Evolutionary conservation across 2,797 vertebrate species (phyloP).

Genomic region (Periophthalmus magnuspinnatus): DNA sequence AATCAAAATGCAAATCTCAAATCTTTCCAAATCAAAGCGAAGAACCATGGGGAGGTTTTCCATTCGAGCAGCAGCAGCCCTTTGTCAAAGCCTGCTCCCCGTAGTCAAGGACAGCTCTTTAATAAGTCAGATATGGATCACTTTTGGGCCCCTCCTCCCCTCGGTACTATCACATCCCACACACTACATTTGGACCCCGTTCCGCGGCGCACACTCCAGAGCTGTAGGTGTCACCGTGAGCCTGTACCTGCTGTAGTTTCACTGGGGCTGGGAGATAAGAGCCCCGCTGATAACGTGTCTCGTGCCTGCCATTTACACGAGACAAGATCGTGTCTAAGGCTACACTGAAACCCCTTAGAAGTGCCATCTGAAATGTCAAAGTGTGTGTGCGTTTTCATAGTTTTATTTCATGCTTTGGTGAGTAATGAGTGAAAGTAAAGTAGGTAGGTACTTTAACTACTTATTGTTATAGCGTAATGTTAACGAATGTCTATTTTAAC

Average conservation of each 20-base stretch:
- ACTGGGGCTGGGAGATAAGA: constrained; percentile 68
- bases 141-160: constrained; percentile 58
- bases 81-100: constrained; percentile 56
- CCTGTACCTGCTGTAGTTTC: constrained; percentile 65
- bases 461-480: too few species aligned
- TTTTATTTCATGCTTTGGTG: neutral
- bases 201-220: constrained; percentile 56
- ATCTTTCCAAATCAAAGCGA: constrained; percentile 11
- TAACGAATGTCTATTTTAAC: too few species aligned
- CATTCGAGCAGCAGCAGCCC: constrained; percentile 45
- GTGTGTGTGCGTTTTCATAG: neutral
- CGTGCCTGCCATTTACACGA: constrained; percentile 58
- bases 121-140: constrained; percentile 73
- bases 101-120: constrained; percentile 72
- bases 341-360: constrained; percentile 26
- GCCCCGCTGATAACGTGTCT: constrained; percentile 65
- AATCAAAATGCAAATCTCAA: neutral
- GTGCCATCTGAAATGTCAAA: constrained; percentile 22
- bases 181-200: constrained; percentile 63
- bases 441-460: too few species aligned
- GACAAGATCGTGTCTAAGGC: constrained; percentile 58
- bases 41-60: constrained; percentile 34
- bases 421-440: neutral
- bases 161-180: constrained; percentile 52
- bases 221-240: constrained; percentile 51